Percentiles rank a stretch among this genome's conserved stretches.
Evolutionary conservation across 1,140 invertebrate species (phyloP).

Genomic region (Galleria mellonella): DNA sequence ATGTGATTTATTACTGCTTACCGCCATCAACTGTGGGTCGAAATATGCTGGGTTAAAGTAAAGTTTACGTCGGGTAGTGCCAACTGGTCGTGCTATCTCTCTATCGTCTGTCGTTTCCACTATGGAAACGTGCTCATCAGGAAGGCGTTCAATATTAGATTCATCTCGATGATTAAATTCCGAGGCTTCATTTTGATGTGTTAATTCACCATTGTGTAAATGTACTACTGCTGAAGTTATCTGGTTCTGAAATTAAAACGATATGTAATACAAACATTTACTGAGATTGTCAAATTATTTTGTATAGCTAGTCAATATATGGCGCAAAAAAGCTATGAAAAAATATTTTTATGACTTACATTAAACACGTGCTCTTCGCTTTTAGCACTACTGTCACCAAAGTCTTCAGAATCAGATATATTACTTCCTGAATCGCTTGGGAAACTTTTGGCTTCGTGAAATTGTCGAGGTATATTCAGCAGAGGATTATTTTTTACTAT

Average conservation of each 20-base stretch:
- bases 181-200: constrained; percentile 46
- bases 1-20: constrained; percentile 65
- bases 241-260: constrained; percentile 77
- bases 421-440: constrained; percentile 69
- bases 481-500: constrained; percentile 86
- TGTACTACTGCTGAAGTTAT: constrained; percentile 82
- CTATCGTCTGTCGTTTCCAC: constrained; percentile 85
- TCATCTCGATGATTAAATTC: constrained; percentile 65
- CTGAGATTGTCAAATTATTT: too few relatives aligned
- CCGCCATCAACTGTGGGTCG: constrained; percentile 86
- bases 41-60: constrained; percentile 93
- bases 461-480: constrained; percentile 76
- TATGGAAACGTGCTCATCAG: constrained; percentile 88
- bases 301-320: too few relatives aligned
- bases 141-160: constrained; percentile 80
- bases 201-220: constrained; percentile 64
- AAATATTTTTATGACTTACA: constrained; percentile 23
- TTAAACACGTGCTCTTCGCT: constrained; percentile 45
- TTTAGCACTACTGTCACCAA: constrained; percentile 33
- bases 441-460: constrained; percentile 64
- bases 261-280: constrained; percentile 6
- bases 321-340: too few relatives aligned
- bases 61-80: constrained; percentile 82
- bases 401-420: constrained; percentile 62
- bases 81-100: constrained; percentile 78